phyloP scores from a whole-genome alignment of 2,888 invertebrate species.

The Saturnia pavonia region DNA sequence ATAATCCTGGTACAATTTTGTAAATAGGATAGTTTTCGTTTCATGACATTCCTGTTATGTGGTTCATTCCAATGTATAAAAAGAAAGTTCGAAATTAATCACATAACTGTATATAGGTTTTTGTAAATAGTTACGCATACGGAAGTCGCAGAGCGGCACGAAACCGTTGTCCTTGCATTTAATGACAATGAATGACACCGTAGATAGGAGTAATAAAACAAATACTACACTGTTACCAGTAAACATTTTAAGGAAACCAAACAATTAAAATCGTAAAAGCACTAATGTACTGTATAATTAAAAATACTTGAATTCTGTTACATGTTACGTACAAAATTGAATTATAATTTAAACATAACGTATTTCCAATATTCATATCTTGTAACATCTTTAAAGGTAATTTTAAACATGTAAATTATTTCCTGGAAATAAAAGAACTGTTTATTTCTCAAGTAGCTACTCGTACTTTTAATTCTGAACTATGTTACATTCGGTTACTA shows the following conservation, averaged over 20 bases:
- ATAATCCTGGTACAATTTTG: constrained; percentile 52
- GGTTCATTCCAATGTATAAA: constrained; percentile 73
- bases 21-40: constrained; percentile 63
- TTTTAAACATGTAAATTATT: background rate
- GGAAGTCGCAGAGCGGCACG: constrained; percentile 73
- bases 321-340: constrained; percentile 42
- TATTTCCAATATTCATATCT: background rate
- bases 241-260: constrained; percentile 29
- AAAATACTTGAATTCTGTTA: background rate
- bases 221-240: constrained; percentile 66
- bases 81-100: constrained; percentile 65
- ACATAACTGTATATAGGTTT: constrained; percentile 74
- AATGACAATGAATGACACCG: constrained; percentile 51
- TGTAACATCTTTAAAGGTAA: background rate
- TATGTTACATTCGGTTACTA: background rate
- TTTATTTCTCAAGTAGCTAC: background rate
- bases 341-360: constrained; percentile 13
- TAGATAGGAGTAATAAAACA: constrained; percentile 54
- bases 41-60: constrained; percentile 76
- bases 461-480: background rate
- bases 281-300: background rate
- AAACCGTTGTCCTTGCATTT: constrained; percentile 48
- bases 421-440: background rate
- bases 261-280: background rate
- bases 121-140: constrained; percentile 75